Evolutionary conservation across 2,888 invertebrate genomes (phyloP), one percentile per base, ranked within the genome.

Genomic region (Yponomeuta malinellus): DNA sequence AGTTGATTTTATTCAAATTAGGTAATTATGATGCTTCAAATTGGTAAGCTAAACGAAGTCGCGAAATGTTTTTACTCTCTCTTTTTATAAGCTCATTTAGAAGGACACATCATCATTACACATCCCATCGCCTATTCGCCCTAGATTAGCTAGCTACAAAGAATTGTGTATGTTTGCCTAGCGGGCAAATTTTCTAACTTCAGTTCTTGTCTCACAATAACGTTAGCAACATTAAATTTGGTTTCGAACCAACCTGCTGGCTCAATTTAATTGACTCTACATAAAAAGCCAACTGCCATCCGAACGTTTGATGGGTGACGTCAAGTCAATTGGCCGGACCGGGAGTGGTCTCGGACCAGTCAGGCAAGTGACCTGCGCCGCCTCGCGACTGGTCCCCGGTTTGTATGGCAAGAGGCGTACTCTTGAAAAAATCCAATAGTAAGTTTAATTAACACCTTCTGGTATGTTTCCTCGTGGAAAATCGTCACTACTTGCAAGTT

Each of bases 311-410:
- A 15, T 59, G 52, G n/a, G 52, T 52, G 70, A 63, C 63, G 63
- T 70, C 63, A 70, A 12, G 15, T 43, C 31, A 9, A 10, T 63
- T 9, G 23, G 15, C 10, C 29, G 23, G 59, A n/a, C 33, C 63
- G 10, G 63, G 52, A 59, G 52, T 59, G 52, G 52, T 15, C 48
- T 33, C 31, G 63, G 70, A 70, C 70, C 37, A 63, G 70, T 70
- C 52, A 12, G 43, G 23, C 70, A 33, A 70, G 70, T 70, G 70
- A 70, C 63, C 70, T n/a, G 68, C 68, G 70, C 43, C 43, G 43
- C 8, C 43, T 43, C 15, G 48, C 52, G 31, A 52, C 68, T 52
- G 52, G 31, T 52, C 67, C 43, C 52, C 15, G 52, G 52, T 59
- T 59, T 59, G 52, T 15, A 12, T 5, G 15, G 1, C 15, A 3